A percentile compares a stretch with the other conserved stretches of the same genome.
These are phyloP conservation scores for Argyresthia albistria DNA, from an alignment of 2,888 invertebrate genomes.

Conservation along the genomic window DNA sequence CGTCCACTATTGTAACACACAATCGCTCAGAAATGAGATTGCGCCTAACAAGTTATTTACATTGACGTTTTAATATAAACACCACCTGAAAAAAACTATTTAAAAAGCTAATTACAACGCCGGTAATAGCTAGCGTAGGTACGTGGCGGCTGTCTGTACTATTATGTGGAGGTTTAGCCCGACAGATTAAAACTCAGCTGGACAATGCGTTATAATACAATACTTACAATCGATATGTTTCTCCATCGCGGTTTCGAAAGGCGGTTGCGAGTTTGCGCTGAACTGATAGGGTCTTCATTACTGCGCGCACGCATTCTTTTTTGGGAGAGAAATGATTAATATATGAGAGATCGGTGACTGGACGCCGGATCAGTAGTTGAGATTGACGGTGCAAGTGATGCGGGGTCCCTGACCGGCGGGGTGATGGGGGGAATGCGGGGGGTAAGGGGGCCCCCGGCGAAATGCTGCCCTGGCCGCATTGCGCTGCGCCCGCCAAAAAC, in stretches of 20 bases:
- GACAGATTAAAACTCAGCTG: slow-evolving; percentile 43
- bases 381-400: slow-evolving; percentile 34
- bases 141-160: not conserved
- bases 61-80: slow-evolving; percentile 72
- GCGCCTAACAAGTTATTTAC: slow-evolving; percentile 74
- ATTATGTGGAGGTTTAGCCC: not conserved
- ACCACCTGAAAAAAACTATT: slow-evolving; percentile 58
- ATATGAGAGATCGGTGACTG: slow-evolving; percentile 46
- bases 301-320: slow-evolving; percentile 25
- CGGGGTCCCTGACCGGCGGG: slow-evolving; percentile 63
- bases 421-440: slow-evolving; percentile 21
- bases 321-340: slow-evolving; percentile 63
- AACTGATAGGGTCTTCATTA: not conserved
- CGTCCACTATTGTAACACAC: slow-evolving; percentile 73
- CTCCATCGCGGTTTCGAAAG: slow-evolving; percentile 25
- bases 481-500: slow-evolving; percentile 67
- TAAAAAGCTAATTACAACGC: slow-evolving; percentile 69
- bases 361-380: slow-evolving; percentile 63
- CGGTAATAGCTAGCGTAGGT: slow-evolving; percentile 20
- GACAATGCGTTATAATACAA: slow-evolving; percentile 59
- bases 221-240: slow-evolving; percentile 53
- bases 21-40: slow-evolving; percentile 72
- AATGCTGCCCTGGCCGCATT: slow-evolving; percentile 63
- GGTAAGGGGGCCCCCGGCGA: slow-evolving; percentile 25
- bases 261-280: not conserved